phyloP scores from a whole-genome alignment of 2,113 vertebrate species.

The Odontophorus gujanensis region DNA sequence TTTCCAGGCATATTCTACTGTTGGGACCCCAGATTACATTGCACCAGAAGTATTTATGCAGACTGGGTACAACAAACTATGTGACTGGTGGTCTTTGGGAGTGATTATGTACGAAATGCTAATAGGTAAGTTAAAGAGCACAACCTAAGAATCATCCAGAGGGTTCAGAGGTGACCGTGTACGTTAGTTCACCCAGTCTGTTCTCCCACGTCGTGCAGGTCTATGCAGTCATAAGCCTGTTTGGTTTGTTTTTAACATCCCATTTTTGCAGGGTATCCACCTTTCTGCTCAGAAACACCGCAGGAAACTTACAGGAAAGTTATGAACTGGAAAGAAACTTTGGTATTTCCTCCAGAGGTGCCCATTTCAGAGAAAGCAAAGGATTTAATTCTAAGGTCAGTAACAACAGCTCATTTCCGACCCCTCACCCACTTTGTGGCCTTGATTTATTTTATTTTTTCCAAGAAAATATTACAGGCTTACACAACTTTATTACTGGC shows the following conservation, averaged over 20 bases:
- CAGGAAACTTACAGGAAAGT: constrained; percentile 99
- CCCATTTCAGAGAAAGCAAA: constrained; percentile 97
- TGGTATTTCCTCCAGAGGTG: constrained; percentile 96
- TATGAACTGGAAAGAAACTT: constrained; percentile 99
- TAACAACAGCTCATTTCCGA: not conserved
- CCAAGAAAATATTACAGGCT: not conserved
- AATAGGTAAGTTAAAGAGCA: constrained; percentile 84
- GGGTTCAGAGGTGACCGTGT: not conserved
- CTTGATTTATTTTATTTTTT: not conserved
- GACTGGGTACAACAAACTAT: constrained; percentile 97
- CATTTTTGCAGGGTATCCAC: constrained; percentile 88
- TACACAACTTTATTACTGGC: not conserved
- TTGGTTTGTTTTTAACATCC: not conserved
- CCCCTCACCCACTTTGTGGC: not conserved
- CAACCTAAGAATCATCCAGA: not conserved
- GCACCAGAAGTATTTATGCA: constrained; percentile 97
- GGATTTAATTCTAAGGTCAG: constrained; percentile 92
- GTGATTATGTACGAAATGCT: constrained; percentile 99
- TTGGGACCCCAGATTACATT: constrained; percentile 97
- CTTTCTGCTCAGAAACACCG: constrained; percentile 98
- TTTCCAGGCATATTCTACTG: constrained; percentile 93
- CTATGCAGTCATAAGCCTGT: not conserved
- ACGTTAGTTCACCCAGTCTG: not conserved
- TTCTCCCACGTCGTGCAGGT: not conserved
- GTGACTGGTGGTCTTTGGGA: constrained; percentile 98